These are phyloP conservation scores for Coenonympha arcania DNA, from an alignment of 2,888 invertebrate genomes.

Conservation along the genomic window DNA sequence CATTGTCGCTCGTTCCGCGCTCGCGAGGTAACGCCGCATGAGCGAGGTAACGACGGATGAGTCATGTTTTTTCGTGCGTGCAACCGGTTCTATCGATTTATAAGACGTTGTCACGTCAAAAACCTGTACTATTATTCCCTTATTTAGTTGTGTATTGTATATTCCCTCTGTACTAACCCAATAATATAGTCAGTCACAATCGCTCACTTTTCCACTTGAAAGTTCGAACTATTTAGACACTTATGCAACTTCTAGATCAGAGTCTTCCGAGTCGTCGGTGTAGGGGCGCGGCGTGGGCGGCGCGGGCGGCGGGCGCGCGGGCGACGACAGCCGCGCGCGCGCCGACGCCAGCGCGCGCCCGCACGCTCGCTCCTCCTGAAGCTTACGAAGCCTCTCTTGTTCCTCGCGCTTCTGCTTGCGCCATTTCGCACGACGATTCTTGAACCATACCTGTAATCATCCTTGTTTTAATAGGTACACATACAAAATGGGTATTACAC, in stretches of 20 bases:
- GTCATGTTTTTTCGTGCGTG: too few species aligned
- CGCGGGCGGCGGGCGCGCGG: slow-evolving; percentile 35
- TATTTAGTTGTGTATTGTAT: too few species aligned
- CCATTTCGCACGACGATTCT: slow-evolving; percentile 96
- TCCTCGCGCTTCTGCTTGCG: slow-evolving; percentile 94
- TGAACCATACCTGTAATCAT: slow-evolving; percentile 92
- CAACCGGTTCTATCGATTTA: too few species aligned
- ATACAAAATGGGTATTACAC: too few species aligned
- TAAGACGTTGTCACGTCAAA: too few species aligned
- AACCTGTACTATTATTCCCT: too few species aligned
- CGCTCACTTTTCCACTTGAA: background rate
- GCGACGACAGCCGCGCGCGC: slow-evolving; percentile 53
- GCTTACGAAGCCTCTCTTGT: slow-evolving; percentile 84
- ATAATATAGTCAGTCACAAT: background rate
- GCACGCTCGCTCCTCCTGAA: slow-evolving; percentile 82
- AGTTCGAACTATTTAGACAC: slow-evolving; percentile 7
- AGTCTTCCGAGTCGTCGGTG: slow-evolving; percentile 82
- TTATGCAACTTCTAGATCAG: slow-evolving; percentile 87
- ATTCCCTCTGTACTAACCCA: too few species aligned
- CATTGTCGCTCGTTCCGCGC: too few species aligned
- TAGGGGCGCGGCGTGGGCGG: slow-evolving; percentile 59
- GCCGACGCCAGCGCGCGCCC: slow-evolving; percentile 55
- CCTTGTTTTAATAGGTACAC: background rate
- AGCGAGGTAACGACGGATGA: too few species aligned
- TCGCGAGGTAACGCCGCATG: too few species aligned